A percentile compares a stretch with the other conserved stretches of the same genome.
These are phyloP conservation scores for Cryptocheilus praepositus DNA, from an alignment of 2,888 invertebrate genomes.

Conservation along the genomic window DNA sequence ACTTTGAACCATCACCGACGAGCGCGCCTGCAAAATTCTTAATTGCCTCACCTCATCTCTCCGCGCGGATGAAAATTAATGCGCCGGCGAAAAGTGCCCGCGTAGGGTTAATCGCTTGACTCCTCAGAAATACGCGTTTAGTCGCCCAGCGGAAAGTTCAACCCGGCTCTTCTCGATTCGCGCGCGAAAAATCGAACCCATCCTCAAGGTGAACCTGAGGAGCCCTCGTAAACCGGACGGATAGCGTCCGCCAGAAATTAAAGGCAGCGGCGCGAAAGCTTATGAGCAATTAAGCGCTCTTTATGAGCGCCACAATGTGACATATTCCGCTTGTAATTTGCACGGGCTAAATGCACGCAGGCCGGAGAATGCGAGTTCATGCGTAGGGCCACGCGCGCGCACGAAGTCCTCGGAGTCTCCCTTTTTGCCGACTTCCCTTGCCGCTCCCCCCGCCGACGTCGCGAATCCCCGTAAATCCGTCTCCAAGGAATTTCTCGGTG, in stretches of 20 bases:
- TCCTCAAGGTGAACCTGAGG: constrained; percentile 47
- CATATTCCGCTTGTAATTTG: constrained; percentile 35
- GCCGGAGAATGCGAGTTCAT: background rate
- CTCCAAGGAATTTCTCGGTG: constrained; percentile 33
- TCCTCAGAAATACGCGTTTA: constrained; percentile 1
- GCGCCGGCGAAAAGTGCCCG: constrained; percentile 1
- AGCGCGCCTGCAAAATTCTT: too few species aligned
- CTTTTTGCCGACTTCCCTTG: background rate
- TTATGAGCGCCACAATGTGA: constrained; percentile 45
- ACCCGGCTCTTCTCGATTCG: constrained; percentile 6
- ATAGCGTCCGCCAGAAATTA: constrained; percentile 28
- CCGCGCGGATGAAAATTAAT: too few species aligned
- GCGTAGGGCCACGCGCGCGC: too few species aligned
- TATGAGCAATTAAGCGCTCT: constrained; percentile 50
- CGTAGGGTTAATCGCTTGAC: too few species aligned
- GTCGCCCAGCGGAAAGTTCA: constrained; percentile 11
- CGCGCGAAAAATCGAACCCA: constrained; percentile 34
- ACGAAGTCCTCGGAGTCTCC: background rate
- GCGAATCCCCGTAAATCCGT: constrained; percentile 37
- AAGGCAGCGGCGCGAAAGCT: constrained; percentile 20
- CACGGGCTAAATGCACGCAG: constrained; percentile 24
- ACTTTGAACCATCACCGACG: too few species aligned
- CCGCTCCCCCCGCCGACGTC: background rate
- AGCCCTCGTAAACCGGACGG: constrained; percentile 49
- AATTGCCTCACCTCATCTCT: too few species aligned